Percentiles rank a stretch among this genome's conserved stretches.
phyloP scores from a whole-genome alignment of 2,888 invertebrate species.

The Cremastinae sp. region DNA sequence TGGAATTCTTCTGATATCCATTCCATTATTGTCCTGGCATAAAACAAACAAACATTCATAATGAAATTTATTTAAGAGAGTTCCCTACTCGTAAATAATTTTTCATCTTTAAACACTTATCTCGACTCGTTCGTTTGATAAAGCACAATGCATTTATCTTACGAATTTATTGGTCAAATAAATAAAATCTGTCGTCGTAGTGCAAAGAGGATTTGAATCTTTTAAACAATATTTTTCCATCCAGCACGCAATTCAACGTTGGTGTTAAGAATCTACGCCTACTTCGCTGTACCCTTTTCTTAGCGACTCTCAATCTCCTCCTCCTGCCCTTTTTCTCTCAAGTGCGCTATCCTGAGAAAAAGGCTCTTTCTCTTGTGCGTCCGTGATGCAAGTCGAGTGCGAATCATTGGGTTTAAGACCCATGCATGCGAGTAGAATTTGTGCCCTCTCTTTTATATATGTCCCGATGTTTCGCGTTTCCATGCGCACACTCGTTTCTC shows the following conservation, averaged over 20 bases:
- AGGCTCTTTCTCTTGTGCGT: conserved; percentile 4
- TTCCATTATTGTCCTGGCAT: too few species aligned
- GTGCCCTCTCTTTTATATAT: not conserved
- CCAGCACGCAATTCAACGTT: conserved; percentile 48
- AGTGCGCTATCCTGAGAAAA: conserved; percentile 7
- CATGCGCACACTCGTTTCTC: not conserved
- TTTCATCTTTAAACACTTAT: too few species aligned
- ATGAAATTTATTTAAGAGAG: too few species aligned
- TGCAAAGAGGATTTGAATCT: too few species aligned
- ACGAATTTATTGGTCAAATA: too few species aligned
- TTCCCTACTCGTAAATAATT: too few species aligned
- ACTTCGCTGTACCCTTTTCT: conserved; percentile 56
- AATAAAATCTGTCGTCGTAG: too few species aligned
- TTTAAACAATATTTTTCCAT: not conserved
- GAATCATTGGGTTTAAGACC: conserved; percentile 2
- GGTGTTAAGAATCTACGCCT: conserved; percentile 45
- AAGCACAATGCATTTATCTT: not conserved
- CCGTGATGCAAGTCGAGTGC: conserved; percentile 19
- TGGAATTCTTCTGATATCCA: too few species aligned
- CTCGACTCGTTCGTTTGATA: too few species aligned
- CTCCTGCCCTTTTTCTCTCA: conserved; percentile 20
- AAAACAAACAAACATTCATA: too few species aligned
- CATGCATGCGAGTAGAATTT: conserved; percentile 18
- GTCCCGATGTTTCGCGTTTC: conserved; percentile 5
- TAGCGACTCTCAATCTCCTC: conserved; percentile 9